Percentiles rank a stretch among this genome's conserved stretches.
Evolutionary conservation across 92 coral and sea anemone species (phyloP).

Genomic region (Scolanthus callimorphus): DNA sequence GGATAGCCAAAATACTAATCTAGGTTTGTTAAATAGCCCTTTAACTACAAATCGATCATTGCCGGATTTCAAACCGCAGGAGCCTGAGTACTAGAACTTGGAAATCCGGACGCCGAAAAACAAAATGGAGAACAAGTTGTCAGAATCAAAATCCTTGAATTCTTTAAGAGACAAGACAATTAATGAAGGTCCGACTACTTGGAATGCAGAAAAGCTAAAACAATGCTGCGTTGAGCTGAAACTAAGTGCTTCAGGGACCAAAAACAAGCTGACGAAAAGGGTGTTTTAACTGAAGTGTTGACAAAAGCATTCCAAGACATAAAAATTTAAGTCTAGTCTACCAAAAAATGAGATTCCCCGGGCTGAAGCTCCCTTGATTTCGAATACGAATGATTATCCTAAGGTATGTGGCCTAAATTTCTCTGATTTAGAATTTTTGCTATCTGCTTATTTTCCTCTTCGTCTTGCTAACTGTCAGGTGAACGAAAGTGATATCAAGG

Average conservation of each 20-base stretch:
- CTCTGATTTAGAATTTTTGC: not conserved
- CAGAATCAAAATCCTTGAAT: conserved; percentile 4
- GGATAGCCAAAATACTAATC: too few relatives aligned
- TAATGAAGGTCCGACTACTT: conserved; percentile 29
- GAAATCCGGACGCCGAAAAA: too few relatives aligned
- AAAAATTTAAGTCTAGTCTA: conserved; percentile 19
- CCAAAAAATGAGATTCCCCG: conserved; percentile 27
- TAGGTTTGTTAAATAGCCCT: too few relatives aligned
- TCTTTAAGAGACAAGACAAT: conserved; percentile 10
- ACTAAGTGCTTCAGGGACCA: conserved; percentile 28
- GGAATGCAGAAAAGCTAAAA: conserved; percentile 20
- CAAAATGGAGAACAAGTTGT: too few relatives aligned
- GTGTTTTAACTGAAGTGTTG: conserved; percentile 7
- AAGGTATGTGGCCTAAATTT: conserved; percentile 16
- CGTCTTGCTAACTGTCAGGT: conserved; percentile 29
- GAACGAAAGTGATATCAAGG: conserved; percentile 24
- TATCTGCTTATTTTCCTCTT: too few relatives aligned
- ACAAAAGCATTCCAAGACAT: conserved; percentile 8
- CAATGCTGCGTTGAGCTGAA: conserved; percentile 21
- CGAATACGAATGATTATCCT: conserved; percentile 30
- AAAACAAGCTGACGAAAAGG: conserved; percentile 19
- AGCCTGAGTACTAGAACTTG: too few relatives aligned
- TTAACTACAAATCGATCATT: too few relatives aligned
- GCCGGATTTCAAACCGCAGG: too few relatives aligned
- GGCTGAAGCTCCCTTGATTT: conserved; percentile 28